Conservation (phyloP, 2,113 vertebrate genomes). For the Ptyas mucosa region DNA sequence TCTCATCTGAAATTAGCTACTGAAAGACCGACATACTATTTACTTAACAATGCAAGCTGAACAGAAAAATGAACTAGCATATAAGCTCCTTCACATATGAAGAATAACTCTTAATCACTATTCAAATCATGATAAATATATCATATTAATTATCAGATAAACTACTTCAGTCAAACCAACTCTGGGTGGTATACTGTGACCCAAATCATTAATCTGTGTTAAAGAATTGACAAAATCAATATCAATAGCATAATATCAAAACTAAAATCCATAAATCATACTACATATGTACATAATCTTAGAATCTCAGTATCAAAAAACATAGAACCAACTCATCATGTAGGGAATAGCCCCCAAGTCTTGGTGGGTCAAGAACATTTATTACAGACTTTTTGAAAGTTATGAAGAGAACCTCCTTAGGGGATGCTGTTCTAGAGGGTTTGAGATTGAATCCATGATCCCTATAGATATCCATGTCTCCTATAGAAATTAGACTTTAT, state of each 20-base stretch:
- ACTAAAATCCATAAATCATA: neutral
- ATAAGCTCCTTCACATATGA: neutral
- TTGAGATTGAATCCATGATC: neutral
- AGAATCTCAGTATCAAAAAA: neutral
- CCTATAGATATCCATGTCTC: neutral
- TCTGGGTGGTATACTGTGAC: neutral
- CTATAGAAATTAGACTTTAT: neutral
- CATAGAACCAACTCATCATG: neutral
- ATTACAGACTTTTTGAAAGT: neutral
- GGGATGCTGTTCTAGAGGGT: neutral
- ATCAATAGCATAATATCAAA: neutral
- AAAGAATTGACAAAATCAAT: neutral
- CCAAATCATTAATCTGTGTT: neutral
- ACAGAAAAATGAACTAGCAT: neutral
- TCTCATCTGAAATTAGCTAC: neutral
- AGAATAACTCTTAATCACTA: neutral
- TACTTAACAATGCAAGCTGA: neutral
- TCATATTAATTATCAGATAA: neutral
- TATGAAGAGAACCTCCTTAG: neutral
- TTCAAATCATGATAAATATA: neutral
- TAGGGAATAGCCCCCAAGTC: neutral
- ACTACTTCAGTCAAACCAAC: neutral
- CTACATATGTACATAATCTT: neutral
- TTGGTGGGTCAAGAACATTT: neutral
- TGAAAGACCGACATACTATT: neutral